These are phyloP conservation scores for Zaprionus capensis DNA, from an alignment of 1,140 invertebrate species.

Conservation along the genomic window DNA sequence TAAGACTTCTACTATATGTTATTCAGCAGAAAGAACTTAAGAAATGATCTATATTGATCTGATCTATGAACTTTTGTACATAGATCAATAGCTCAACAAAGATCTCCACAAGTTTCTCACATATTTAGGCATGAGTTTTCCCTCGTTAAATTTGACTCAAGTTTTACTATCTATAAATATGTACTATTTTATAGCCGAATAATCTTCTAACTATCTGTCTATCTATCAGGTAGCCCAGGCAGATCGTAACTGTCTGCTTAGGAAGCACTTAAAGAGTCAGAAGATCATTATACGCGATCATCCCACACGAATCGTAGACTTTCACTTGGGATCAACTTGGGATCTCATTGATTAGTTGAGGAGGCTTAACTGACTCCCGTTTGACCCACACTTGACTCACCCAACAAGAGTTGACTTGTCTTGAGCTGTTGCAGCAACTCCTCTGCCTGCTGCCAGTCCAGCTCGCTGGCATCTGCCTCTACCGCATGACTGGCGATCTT, in stretches of 20 bases:
- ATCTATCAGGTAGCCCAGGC: neutral
- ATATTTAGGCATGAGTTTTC: neutral
- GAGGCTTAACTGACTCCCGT: neutral
- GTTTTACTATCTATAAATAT: neutral
- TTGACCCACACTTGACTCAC: conserved; percentile 73
- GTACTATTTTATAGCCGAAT: neutral
- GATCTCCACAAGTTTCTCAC: no score
- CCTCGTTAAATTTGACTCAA: neutral
- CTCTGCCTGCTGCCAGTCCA: conserved; percentile 86
- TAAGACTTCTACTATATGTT: no score
- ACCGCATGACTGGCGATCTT: conserved; percentile 85
- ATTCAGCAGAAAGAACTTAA: no score
- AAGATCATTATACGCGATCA: neutral
- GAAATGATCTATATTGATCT: no score
- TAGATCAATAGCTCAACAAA: no score
- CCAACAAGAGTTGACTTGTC: conserved; percentile 86
- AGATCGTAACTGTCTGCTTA: neutral
- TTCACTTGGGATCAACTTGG: neutral
- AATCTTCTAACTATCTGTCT: neutral
- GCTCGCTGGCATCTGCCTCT: conserved; percentile 74
- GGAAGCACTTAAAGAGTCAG: neutral
- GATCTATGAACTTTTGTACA: no score
- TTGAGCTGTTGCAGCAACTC: conserved; percentile 86
- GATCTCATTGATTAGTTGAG: neutral
- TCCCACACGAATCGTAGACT: neutral